Base-by-base conservation (phyloP, 2,888 invertebrate genomes). In the Bursaphelenchus okinawaensis region DNA sequence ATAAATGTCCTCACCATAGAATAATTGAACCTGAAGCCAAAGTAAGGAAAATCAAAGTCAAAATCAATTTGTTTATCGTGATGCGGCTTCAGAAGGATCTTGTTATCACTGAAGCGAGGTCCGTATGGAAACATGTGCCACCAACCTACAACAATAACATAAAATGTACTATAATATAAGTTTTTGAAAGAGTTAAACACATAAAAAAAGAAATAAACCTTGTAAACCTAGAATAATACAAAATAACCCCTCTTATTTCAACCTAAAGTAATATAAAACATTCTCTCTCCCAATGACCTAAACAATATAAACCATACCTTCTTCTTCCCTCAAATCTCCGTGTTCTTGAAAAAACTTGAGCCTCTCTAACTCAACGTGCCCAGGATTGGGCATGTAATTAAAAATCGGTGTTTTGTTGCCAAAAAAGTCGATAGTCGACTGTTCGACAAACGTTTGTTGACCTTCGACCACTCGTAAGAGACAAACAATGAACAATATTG, bases 41-140 rank as follows among this genome's bases (percentile, higher is more conserved):
- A 93, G 85, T 92, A 93, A 0, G 93, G 93, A 65, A 93, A 84
- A 77, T 93, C 91, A 77, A 92, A 93, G 84, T 92, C 92, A 77
- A 93, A 71, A 62, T 74, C 75, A 55, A 74, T 74, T 61, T 74
- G 75, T 26, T 62, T 52, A 55, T 78, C 75, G 29, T 76, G 70
- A 55, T 68, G 63, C n/a, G 69, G 68, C 31, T 63, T 67, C 9
- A 40, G 52, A 20, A 61, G 26, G 16, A 74, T 20, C 27, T 70
- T 75, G 8, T 67, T 70, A 54, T 74, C 75, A 50, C 51, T 58
- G 27, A 55, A 65, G 12, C 57, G 28, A 22, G 68, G 67, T 0
- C 75, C 75, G 61, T 67, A 74, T 1, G 75, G 75, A 55, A 77
- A 74, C 22, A 74, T 50, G 55, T 74, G 66, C 70, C 71, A 74